A percentile compares a stretch with the other conserved stretches of the same genome.
phyloP scores from a whole-genome alignment of 1,140 invertebrate genomes.

The Drosophila repletoides region DNA sequence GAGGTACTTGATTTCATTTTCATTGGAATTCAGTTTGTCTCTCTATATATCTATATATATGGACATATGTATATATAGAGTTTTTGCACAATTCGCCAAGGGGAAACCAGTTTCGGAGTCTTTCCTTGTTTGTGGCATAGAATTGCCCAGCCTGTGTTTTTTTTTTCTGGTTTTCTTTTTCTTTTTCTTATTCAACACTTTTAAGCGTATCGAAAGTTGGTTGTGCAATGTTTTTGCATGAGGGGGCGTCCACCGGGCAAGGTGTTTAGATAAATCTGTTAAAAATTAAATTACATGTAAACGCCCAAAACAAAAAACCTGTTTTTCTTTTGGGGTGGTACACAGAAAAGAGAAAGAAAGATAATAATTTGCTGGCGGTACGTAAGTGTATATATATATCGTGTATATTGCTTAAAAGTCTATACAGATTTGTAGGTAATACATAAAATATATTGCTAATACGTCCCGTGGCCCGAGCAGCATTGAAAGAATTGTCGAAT shows the following conservation, averaged over 20 bases:
- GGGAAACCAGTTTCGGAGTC: slow-evolving; percentile 63
- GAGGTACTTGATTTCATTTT: slow-evolving; percentile 56
- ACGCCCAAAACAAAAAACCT: slow-evolving; percentile 40
- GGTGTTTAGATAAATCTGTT: slow-evolving; percentile 71
- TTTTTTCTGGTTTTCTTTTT: too few relatives aligned
- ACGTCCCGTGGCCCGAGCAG: slow-evolving; percentile 59
- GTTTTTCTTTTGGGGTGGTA: slow-evolving; percentile 1
- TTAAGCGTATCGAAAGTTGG: slow-evolving; percentile 41
- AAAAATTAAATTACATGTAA: slow-evolving; percentile 59
- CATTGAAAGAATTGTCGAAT: slow-evolving; percentile 24
- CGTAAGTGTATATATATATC: slow-evolving; percentile 14
- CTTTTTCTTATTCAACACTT: slow-evolving; percentile 32
- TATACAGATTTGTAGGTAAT: slow-evolving; percentile 34
- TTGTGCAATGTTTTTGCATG: slow-evolving; percentile 63
- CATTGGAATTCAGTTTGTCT: slow-evolving; percentile 57
- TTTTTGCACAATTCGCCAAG: slow-evolving; percentile 65
- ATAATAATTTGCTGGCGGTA: slow-evolving; percentile 20
- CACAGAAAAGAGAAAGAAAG: slow-evolving; percentile 4
- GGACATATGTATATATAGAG: not conserved
- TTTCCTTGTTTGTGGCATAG: slow-evolving; percentile 73
- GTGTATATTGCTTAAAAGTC: slow-evolving; percentile 58
- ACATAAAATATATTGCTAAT: slow-evolving; percentile 46
- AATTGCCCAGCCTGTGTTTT: slow-evolving; percentile 44
- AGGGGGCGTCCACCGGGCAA: slow-evolving; percentile 55
- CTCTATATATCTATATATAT: not conserved